Base-by-base conservation (phyloP, 1,140 invertebrate genomes). In the Leptinotarsa defecta region DNA sequence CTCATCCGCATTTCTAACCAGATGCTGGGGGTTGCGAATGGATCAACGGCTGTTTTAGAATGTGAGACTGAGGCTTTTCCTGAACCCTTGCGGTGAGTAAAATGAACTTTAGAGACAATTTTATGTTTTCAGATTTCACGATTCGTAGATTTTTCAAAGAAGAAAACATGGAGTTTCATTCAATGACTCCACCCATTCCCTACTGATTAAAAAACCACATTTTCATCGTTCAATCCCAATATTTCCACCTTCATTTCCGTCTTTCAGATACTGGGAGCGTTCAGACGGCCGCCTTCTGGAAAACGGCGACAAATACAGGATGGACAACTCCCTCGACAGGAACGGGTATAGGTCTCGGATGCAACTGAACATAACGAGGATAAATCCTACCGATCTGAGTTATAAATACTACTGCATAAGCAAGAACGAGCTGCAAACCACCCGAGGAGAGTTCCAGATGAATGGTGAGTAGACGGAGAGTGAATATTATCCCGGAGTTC, bases 61-160 rank as follows among this genome's bases (percentile, higher is more conserved):
- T 97, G 96, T 81, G 91, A 94, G 83, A 91, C 96, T 1, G 95
- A 97, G 86, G 95, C 95, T 0, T 97, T 92, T 84, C 96, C 96
- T 0, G 92, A 94, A 79, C 92, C 94, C 0, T 88, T 96, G 2
- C 91, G 91, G 83, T 85, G 17, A 75, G 73, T 73, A 52, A 34
- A 48, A 52, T 15, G 1, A 69, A 48, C 34, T 11, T 43, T 3
- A 2, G 0, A 43, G 11, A 15, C 68, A 11, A 43, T 43, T 34
- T 34, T 34, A 1, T 34, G 6, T 34, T 57, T 57, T 3, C 52
- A 8, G 52, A n/a, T 17, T 57, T n/a, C n/a, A 57, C 1, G 52
- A 57, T 17, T 43, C 34, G 8, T 43, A 43, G 34, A 43, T 11
- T 11, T 43, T 43, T 11, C 34, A 43, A 11, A 11, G 34, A 43